Conservation (phyloP, 2,888 invertebrate species). For the Hofmannophila pseudospretella region DNA sequence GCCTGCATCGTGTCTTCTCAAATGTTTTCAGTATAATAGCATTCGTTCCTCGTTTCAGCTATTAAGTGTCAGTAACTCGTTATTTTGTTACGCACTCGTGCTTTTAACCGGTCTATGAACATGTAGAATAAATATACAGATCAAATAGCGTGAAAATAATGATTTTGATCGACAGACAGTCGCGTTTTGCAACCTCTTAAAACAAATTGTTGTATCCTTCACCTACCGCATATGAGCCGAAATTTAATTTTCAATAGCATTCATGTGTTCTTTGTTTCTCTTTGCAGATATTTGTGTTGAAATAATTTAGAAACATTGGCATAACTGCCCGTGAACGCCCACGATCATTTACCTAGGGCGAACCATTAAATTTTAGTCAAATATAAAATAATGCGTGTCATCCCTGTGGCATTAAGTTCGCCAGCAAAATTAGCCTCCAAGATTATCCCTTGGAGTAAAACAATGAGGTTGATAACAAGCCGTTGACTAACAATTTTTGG, state of each 20-base stretch:
- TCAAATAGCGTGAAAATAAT: conserved; percentile 2
- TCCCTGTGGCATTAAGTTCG: too few relatives aligned
- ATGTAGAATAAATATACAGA: conserved; percentile 26
- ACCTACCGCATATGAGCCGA: not conserved
- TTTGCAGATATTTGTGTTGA: conserved; percentile 9
- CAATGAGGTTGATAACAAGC: too few relatives aligned
- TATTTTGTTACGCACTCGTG: conserved; percentile 50
- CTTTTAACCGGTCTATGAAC: conserved; percentile 37
- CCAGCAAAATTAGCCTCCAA: not conserved
- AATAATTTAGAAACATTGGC: conserved; percentile 7
- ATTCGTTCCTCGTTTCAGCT: conserved; percentile 19
- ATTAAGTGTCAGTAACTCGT: conserved; percentile 36
- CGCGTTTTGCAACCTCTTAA: not conserved
- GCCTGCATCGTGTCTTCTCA: not conserved
- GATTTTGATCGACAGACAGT: conserved; percentile 2
- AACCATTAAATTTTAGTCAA: too few relatives aligned
- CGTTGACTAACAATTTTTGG: too few relatives aligned
- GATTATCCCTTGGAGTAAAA: too few relatives aligned
- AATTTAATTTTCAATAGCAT: not conserved
- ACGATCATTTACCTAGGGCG: conserved; percentile 5
- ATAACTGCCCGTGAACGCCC: conserved; percentile 7
- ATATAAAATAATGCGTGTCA: too few relatives aligned
- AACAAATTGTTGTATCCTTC: not conserved
- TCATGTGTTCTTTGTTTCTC: conserved; percentile 1
- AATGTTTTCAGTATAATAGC: conserved; percentile 6